Conservation (phyloP, 1,140 invertebrate species). For the Hypsibius dujardini region DNA sequence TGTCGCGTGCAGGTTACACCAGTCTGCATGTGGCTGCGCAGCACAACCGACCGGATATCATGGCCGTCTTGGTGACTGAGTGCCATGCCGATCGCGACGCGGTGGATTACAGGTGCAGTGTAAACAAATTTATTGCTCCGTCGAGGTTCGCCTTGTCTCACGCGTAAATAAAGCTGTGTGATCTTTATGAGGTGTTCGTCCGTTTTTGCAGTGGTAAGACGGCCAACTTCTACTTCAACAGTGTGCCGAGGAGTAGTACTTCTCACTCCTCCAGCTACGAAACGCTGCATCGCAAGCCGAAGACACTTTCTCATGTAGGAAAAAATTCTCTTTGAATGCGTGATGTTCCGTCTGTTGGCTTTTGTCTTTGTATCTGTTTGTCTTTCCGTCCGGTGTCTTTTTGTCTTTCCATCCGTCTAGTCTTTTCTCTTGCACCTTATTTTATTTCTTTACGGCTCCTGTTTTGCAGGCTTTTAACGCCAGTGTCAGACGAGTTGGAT, state of each 20-base stretch:
- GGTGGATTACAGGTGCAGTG: not conserved
- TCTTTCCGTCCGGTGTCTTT: too few relatives aligned
- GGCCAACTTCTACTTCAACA: too few relatives aligned
- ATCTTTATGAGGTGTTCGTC: too few relatives aligned
- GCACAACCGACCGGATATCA: not conserved
- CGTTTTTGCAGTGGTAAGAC: too few relatives aligned
- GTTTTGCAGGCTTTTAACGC: not conserved
- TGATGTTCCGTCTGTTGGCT: too few relatives aligned
- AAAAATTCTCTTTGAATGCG: not conserved
- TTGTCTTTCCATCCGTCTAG: too few relatives aligned
- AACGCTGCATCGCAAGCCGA: not conserved
- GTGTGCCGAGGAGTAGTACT: too few relatives aligned
- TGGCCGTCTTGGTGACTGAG: not conserved
- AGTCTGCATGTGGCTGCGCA: not conserved
- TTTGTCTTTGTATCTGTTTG: too few relatives aligned
- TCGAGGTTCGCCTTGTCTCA: too few relatives aligned
- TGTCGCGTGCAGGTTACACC: constrained; percentile 10
- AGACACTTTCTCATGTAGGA: constrained; percentile 6
- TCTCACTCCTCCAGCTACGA: not conserved
- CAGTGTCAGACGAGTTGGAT: constrained; percentile 9
- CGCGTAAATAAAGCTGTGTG: too few relatives aligned
- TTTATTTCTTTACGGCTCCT: not conserved
- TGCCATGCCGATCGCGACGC: constrained; percentile 1
- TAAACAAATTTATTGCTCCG: too few relatives aligned
- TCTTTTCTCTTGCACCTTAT: not conserved